Base-by-base conservation (phyloP, 2,113 vertebrate genomes). In the Centropus bengalensis region DNA sequence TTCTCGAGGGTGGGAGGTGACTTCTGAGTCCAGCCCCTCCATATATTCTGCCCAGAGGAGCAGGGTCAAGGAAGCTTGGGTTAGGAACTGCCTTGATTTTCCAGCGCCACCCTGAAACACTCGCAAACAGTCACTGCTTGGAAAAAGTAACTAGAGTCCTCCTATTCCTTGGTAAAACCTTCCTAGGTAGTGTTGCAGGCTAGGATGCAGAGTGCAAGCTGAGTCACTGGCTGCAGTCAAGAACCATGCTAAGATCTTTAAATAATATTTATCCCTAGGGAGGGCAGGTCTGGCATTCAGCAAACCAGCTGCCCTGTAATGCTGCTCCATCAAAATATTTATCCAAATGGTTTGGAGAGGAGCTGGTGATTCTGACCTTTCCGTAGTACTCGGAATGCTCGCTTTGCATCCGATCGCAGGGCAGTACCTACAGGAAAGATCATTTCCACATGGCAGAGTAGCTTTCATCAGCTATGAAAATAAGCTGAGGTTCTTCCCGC, bases 311-410 rank as follows among this genome's bases (percentile, higher is more conserved):
- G 80, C 70, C 74, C 69, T 71, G 4, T 22, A 66, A 66, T 32
- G 80, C 75, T 56, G 58, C 89, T 81, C 80, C 76, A 56, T 67
- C 80, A 55, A 94, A 94, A 81, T 85, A 88, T 81, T 91, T 91
- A 85, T 76, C 71, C 75, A 88, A 91, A 71, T 17, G 69, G 47
- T 85, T 89, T 85, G 85, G 75, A 23, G 77, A 81, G 85, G 70
- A 85, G 85, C 75, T 91, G 85, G 52, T 84, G 70, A 59, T 79
- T 70, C 64, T 84, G 83, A 80, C 92, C 74, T 75, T 83, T 60
- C 60, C 55, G 60, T 49, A 59, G 62, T 80, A 26, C 58, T 85
- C 68, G 27, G 75, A 49, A 80, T 0, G 14, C 42, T 38, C 59
- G 67, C 40, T 66, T 54, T 1, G 3, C 60, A 19, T 73, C 64